Evolutionary conservation across 2,797 vertebrate genomes (phyloP), one percentile per base, ranked within the genome.

Genomic region (Sarcophilus harrisii): DNA sequence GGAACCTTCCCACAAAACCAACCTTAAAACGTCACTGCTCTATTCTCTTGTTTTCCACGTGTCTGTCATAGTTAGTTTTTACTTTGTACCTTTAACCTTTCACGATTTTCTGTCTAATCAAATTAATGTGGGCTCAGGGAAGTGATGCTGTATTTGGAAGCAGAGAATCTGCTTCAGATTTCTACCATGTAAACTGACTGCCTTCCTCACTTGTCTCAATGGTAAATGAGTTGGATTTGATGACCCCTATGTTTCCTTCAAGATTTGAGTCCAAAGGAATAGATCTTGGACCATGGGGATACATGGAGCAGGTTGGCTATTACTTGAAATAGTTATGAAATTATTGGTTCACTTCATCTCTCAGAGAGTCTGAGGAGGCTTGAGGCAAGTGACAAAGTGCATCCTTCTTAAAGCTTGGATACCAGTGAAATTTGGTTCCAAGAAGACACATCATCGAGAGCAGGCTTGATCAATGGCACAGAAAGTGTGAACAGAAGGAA

Each of bases 21-120:
- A 0, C 30, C 57, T 94, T 32, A 38, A n/a, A 32, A 16, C 14
- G 1, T 91, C 0, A 0, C 58, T 49, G 0, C 55, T 5, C 89
- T 38, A 14, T 11, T 91, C 10, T 1, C 29, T 0, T 21, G 2
- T 38, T 12, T 0, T 27, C 29, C 21, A 4, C 1, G 32, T 93
- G 57, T 57, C 55, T 2, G 90, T 49, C 52, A 55, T 55, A 55
- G 2, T 10, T 32, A 21, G 32, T 10, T 32, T 24, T 90, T 93
- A 87, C 60, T 93, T 91, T 49, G 60, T 60, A 24, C 32, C 6
- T 18, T 27, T 9, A 21, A 1, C 11, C n/a, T 91, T 87, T 24
- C 16, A 6, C 4, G 11, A 62, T 24, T n/a, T 11, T 18, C 4
- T 2, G 12, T 58, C 5, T 9, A 49, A 49, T 49, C 24, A 21